Conservation (phyloP, 2,797 vertebrate genomes). For the Lindbergichthys nudifrons region DNA sequence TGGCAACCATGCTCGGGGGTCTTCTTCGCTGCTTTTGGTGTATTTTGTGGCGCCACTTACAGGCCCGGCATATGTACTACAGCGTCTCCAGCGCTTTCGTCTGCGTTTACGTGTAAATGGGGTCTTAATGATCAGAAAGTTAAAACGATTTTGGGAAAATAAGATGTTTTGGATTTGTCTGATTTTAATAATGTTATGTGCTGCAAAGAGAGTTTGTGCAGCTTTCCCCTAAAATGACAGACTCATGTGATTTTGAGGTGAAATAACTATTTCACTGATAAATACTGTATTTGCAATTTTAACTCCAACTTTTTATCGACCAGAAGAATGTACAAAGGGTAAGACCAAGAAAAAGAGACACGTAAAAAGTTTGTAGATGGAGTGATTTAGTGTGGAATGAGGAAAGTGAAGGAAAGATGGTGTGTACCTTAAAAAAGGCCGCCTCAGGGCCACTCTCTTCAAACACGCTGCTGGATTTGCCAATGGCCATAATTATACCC, state of each 20-base stretch:
- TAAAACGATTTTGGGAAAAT: not conserved
- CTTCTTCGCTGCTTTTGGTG: too few relatives aligned
- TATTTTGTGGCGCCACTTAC: too few relatives aligned
- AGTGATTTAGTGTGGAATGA: slow-evolving; percentile 38
- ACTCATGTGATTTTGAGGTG: not conserved
- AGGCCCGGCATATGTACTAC: too few relatives aligned
- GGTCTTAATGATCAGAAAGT: not conserved
- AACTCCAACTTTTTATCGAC: not conserved
- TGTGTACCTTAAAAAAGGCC: slow-evolving; percentile 99
- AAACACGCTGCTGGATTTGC: slow-evolving; percentile 97
- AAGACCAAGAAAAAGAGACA: slow-evolving; percentile 1
- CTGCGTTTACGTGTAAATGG: too few relatives aligned
- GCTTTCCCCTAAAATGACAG: not conserved
- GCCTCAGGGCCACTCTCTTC: slow-evolving; percentile 98
- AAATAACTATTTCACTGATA: not conserved
- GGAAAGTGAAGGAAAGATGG: slow-evolving; percentile 55
- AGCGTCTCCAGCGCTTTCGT: too few relatives aligned
- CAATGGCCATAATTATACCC: slow-evolving; percentile 99
- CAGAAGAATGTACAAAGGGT: slow-evolving; percentile 4
- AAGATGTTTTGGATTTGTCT: not conserved
- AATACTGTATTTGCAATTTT: not conserved
- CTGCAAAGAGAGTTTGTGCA: not conserved
- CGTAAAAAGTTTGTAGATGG: slow-evolving; percentile 20
- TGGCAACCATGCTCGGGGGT: too few relatives aligned
- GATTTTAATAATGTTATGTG: not conserved